Evolutionary conservation across 2,113 vertebrate species (phyloP), one percentile per base, ranked within the genome.

Genomic region (Anas platyrhynchos): DNA sequence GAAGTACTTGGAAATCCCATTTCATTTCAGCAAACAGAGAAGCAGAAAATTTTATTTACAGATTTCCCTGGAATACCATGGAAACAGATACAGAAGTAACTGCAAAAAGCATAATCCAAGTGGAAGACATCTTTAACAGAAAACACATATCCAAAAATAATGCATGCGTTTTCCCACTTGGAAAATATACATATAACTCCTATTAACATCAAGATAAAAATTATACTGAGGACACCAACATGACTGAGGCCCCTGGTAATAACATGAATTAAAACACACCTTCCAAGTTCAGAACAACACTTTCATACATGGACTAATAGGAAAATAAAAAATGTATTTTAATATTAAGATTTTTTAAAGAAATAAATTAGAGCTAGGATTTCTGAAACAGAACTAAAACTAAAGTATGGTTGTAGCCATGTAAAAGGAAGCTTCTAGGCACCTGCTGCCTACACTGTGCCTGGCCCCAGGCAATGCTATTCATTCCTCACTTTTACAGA

Each of bases 391-490:
- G 62, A 69, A 88, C 93, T 92, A 93, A 95, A 69, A 88, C 93
- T 93, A 92, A 95, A 78, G 86, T 62, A 55, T 15, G 56, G 68
- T 79, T 88, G 83, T 86, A 87, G 62, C 62, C 85, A 55, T 83
- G 63, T 58, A 89, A 32, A 73, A 89, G 63, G 77, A 90, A 94
- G 63, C 56, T 85, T 71, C 71, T 91, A 83, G 76, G 90, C 88
- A 88, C 95, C 92, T 97, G 93, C 95, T 96, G 92, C 94, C 95
- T 93, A 92, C 93, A 46, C 93, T 89, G 79, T 79, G 88, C 88
- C 81, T 94, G 67, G 91, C 92, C 95, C 73, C 93, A 95, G 94
- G 94, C 93, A 92, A 80, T 93, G 69, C 83, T 93, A 93, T 97
- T 93, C 84, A 87, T 95, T 91, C 92, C 86, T 87, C 31, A 34